These are phyloP conservation scores for Lissocephala sabroskyi DNA, from an alignment of 2,888 invertebrate species.

Conservation along the genomic window DNA sequence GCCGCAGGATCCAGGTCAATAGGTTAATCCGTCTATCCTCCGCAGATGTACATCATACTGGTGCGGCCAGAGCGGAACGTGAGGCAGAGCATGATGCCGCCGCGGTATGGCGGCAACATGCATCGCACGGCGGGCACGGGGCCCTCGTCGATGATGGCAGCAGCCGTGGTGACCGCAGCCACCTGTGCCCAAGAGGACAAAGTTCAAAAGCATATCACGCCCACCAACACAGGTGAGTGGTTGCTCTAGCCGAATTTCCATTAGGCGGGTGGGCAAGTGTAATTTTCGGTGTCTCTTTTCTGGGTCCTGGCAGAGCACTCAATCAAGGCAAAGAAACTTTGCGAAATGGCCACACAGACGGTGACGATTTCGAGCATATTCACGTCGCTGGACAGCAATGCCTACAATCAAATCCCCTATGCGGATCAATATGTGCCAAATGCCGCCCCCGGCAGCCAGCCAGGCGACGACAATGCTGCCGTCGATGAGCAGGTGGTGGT, in stretches of 20 bases:
- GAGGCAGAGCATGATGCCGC: conserved; percentile 89
- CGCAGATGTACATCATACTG: conserved; percentile 88
- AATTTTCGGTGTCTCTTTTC: background rate
- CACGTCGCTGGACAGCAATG: conserved; percentile 65
- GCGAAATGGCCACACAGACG: conserved; percentile 72
- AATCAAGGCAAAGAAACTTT: conserved; percentile 67
- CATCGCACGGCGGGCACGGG: conserved; percentile 78
- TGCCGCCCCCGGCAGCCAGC: conserved; percentile 27
- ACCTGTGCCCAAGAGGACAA: conserved; percentile 80
- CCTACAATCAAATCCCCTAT: conserved; percentile 68
- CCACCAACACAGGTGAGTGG: conserved; percentile 70
- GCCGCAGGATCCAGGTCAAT: too few relatives aligned
- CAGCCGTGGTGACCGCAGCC: conserved; percentile 79
- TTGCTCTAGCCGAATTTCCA: too few relatives aligned
- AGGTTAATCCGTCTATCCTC: background rate
- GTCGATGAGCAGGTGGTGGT: conserved; percentile 57
- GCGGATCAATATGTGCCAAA: conserved; percentile 73
- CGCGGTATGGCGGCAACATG: conserved; percentile 77
- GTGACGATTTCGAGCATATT: conserved; percentile 70
- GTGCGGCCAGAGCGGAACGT: conserved; percentile 92
- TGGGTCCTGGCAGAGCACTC: conserved; percentile 48
- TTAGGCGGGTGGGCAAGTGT: background rate
- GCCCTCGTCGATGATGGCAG: conserved; percentile 80
- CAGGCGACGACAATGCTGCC: conserved; percentile 13
- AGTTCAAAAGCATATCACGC: conserved; percentile 77